Evolutionary conservation across 2,797 vertebrate species (phyloP).

Genomic region (Sebastes goodei): DNA sequence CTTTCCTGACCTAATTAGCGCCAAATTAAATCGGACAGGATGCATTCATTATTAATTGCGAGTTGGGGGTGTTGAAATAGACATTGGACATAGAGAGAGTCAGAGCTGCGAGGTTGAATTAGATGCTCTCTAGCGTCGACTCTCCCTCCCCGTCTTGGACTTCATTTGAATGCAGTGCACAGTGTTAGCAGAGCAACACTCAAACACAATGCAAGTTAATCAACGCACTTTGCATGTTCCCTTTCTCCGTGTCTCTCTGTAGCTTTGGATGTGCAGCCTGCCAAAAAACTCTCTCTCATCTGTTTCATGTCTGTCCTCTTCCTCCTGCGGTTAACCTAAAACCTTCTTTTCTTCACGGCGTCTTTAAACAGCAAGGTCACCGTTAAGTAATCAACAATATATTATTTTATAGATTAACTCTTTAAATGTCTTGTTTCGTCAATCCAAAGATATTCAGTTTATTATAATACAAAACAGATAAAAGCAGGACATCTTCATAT

Average conservation of each 20-base stretch:
- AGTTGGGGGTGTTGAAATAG: slow-evolving; percentile 66
- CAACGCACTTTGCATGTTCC: slow-evolving; percentile 52
- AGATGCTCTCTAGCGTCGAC: slow-evolving; percentile 38
- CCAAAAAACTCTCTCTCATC: slow-evolving; percentile 44
- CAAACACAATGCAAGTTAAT: slow-evolving; percentile 69
- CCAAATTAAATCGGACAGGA: slow-evolving; percentile 75
- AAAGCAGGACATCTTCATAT: too few species aligned
- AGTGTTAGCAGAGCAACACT: slow-evolving; percentile 40
- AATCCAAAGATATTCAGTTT: too few species aligned
- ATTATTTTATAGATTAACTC: too few species aligned
- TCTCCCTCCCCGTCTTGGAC: slow-evolving; percentile 35
- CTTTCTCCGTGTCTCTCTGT: slow-evolving; percentile 17
- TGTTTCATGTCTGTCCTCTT: slow-evolving; percentile 33
- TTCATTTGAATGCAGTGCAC: slow-evolving; percentile 59
- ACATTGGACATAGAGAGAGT: slow-evolving; percentile 51
- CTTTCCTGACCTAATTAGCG: slow-evolving; percentile 83
- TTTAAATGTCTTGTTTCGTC: too few species aligned
- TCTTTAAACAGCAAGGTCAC: slow-evolving; percentile 10
- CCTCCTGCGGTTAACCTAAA: slow-evolving; percentile 15
- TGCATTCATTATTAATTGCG: slow-evolving; percentile 78
- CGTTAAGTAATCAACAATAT: neutral
- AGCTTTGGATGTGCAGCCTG: slow-evolving; percentile 33
- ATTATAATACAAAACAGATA: too few species aligned
- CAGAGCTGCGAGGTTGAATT: slow-evolving; percentile 36
- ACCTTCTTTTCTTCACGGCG: neutral